Conservation (phyloP, 2,113 vertebrate genomes). For the Ursus arctos region DNA sequence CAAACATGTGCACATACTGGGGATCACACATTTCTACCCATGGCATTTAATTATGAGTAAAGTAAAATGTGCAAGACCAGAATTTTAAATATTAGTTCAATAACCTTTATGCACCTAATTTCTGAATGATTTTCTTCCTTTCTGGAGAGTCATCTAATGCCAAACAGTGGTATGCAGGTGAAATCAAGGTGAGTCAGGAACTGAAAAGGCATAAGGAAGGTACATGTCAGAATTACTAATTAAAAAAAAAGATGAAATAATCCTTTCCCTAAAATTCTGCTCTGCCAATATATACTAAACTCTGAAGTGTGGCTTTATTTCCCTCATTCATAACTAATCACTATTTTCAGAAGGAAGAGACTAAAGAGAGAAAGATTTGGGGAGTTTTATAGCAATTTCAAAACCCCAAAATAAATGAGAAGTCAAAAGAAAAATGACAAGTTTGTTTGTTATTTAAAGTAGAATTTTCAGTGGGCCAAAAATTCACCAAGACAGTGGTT, state of each 20-base stretch:
- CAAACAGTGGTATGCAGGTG: slow-evolving; percentile 87
- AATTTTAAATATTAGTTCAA: slow-evolving; percentile 90
- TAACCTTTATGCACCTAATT: slow-evolving; percentile 89
- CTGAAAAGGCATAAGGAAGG: slow-evolving; percentile 81
- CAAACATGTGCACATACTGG: slow-evolving; percentile 60
- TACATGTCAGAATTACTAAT: slow-evolving; percentile 87
- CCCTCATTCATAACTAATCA: slow-evolving; percentile 34
- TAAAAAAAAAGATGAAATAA: slow-evolving; percentile 66
- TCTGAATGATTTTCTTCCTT: slow-evolving; percentile 87
- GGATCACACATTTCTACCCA: slow-evolving; percentile 75
- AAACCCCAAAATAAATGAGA: slow-evolving; percentile 3
- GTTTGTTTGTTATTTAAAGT: slow-evolving; percentile 27
- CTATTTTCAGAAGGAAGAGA: slow-evolving; percentile 21
- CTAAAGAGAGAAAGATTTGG: slow-evolving; percentile 26
- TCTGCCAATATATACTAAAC: slow-evolving; percentile 67
- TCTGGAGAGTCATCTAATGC: slow-evolving; percentile 88
- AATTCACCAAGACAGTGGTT: background rate
- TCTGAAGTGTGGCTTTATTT: slow-evolving; percentile 65
- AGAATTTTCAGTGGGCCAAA: slow-evolving; percentile 54
- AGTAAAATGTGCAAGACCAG: slow-evolving; percentile 84
- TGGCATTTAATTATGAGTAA: slow-evolving; percentile 88
- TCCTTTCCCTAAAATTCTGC: slow-evolving; percentile 57
- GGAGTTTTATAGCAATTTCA: background rate
- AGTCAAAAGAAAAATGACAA: slow-evolving; percentile 46
- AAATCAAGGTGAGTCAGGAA: slow-evolving; percentile 86